Evolutionary conservation across 2,888 invertebrate species (phyloP).

Genomic region (Microctonus aethiopoides): DNA sequence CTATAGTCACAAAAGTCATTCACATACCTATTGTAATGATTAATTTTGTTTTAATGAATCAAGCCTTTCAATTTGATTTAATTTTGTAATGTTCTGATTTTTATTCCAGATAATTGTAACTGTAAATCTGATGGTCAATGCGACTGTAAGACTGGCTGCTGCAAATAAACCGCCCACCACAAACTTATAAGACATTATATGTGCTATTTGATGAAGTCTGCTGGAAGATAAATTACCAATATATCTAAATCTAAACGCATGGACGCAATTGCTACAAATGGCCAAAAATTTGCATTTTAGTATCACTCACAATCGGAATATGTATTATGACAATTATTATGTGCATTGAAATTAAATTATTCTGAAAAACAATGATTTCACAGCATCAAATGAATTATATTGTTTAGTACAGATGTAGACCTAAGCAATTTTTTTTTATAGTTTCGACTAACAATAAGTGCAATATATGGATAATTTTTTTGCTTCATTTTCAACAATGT

Average conservation of each 20-base stretch:
- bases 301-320: no score
- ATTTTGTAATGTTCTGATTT: no score
- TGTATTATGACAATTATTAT: not conserved
- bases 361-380: not conserved
- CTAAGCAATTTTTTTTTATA: no score
- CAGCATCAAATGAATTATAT: not conserved
- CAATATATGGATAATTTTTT: no score
- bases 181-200: constrained; percentile 4
- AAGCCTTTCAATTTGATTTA: no score
- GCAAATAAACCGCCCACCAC: constrained; percentile 37
- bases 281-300: no score
- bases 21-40: not conserved
- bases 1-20: not conserved
- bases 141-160: constrained; percentile 52
- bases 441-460: no score
- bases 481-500: no score
- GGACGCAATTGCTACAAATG: no score
- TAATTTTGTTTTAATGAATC: not conserved
- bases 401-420: no score
- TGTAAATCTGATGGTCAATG: constrained; percentile 47
- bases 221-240: not conserved
- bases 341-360: not conserved
- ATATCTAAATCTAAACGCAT: no score
- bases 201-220: not conserved
- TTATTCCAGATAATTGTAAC: constrained; percentile 56